These are phyloP conservation scores for Ridgeia piscesae DNA, from an alignment of 1,140 invertebrate species.

Conservation along the genomic window DNA sequence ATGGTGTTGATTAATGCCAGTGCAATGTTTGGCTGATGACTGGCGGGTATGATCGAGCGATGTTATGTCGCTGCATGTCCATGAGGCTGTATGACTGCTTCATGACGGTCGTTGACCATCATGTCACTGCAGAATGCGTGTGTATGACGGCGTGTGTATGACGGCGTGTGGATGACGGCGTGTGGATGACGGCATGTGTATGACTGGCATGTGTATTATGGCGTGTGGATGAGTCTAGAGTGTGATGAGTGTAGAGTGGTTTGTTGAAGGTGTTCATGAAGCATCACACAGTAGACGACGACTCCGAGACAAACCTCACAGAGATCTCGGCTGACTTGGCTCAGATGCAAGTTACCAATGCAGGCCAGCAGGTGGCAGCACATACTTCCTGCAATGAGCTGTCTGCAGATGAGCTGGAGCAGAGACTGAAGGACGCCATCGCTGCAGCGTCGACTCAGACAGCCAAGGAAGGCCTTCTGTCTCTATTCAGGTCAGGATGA, in stretches of 20 bases:
- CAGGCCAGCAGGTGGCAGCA: background rate
- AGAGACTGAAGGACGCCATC: background rate
- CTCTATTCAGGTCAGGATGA: constrained; percentile 12
- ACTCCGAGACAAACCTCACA: background rate
- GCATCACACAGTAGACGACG: background rate
- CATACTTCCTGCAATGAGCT: background rate
- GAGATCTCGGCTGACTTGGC: background rate
- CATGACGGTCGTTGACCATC: no score
- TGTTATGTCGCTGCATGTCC: no score
- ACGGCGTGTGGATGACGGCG: no score
- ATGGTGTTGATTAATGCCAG: no score
- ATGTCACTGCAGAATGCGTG: no score
- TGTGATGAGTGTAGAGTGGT: background rate
- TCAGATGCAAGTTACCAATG: background rate
- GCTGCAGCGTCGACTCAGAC: background rate
- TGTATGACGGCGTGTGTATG: no score
- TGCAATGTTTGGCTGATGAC: no score
- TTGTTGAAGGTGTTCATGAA: background rate
- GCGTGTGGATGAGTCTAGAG: no score
- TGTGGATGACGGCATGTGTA: no score
- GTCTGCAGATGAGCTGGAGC: background rate
- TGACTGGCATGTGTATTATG: no score
- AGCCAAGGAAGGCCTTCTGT: constrained; percentile 9
- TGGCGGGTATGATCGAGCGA: no score
- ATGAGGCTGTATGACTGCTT: no score